A percentile compares a stretch with the other conserved stretches of the same genome.
Conservation (phyloP, 2,113 vertebrate species). For the Caracal caracal region DNA sequence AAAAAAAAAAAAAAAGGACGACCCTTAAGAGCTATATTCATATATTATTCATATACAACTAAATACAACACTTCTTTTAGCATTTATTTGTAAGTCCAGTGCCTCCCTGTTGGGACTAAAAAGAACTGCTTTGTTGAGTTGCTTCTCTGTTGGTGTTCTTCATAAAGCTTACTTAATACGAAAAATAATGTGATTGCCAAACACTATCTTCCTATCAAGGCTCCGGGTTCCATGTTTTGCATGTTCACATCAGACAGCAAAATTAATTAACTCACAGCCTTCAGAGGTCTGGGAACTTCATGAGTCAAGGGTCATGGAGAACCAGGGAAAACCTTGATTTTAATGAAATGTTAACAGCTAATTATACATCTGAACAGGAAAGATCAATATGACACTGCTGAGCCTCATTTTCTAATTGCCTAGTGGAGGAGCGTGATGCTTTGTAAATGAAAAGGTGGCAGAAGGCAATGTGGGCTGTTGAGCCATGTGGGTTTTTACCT, state of each 20-base stretch:
- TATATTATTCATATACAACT: neutral
- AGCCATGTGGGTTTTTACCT: neutral
- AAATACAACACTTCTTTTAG: conserved; percentile 14
- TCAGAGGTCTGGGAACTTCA: conserved; percentile 61
- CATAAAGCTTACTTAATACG: conserved; percentile 8
- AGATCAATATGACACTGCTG: neutral
- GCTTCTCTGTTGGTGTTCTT: neutral
- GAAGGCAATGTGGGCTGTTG: neutral
- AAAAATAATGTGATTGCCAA: conserved; percentile 33
- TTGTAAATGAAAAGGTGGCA: neutral
- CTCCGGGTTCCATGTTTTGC: neutral
- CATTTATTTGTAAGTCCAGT: neutral
- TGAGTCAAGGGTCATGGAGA: conserved; percentile 62
- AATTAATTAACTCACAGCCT: conserved; percentile 67
- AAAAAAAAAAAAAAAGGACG: neutral
- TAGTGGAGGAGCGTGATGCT: neutral
- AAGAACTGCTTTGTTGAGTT: neutral
- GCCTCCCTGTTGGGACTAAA: neutral
- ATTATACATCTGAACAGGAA: conserved; percentile 70
- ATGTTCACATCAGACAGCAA: conserved; percentile 46
- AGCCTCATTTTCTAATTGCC: conserved; percentile 52
- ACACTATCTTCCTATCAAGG: neutral
- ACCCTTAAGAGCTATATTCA: neutral
- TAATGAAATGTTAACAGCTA: conserved; percentile 70
- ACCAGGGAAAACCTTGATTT: conserved; percentile 65